A percentile compares a stretch with the other conserved stretches of the same genome.
Evolutionary conservation across 2,888 invertebrate genomes (phyloP).

Genomic region (Ennomos quercinarius): DNA sequence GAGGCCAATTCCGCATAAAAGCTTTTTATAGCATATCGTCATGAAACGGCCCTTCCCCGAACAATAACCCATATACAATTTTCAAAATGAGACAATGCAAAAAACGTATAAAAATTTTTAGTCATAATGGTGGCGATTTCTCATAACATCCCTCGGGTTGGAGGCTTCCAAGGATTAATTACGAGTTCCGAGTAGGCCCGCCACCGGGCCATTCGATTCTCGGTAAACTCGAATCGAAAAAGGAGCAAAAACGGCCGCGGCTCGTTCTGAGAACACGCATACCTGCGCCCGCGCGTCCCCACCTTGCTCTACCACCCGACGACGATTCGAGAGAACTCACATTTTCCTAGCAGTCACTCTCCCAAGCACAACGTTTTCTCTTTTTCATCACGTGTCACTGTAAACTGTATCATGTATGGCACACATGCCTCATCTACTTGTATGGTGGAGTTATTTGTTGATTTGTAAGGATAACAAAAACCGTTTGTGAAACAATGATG

Average conservation of each 20-base stretch:
- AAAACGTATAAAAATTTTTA: slow-evolving; percentile 68
- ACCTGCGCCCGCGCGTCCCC: slow-evolving; percentile 78
- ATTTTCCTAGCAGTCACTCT: slow-evolving; percentile 68
- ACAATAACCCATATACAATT: slow-evolving; percentile 69
- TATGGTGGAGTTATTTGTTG: neutral
- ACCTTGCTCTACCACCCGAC: slow-evolving; percentile 63
- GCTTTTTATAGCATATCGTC: slow-evolving; percentile 51
- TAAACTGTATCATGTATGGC: slow-evolving; percentile 36
- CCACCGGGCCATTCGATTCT: slow-evolving; percentile 83
- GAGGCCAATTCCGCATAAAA: slow-evolving; percentile 62
- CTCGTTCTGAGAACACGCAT: slow-evolving; percentile 80
- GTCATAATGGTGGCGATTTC: slow-evolving; percentile 77
- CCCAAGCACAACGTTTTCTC: slow-evolving; percentile 50
- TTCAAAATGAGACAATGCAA: slow-evolving; percentile 75
- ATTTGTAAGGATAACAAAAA: too few species aligned
- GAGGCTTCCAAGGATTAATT: slow-evolving; percentile 85
- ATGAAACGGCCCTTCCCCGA: slow-evolving; percentile 59
- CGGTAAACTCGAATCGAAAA: slow-evolving; percentile 83
- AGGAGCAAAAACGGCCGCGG: slow-evolving; percentile 81
- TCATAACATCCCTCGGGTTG: slow-evolving; percentile 81
- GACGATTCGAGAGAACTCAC: slow-evolving; percentile 66
- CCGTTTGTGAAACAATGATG: too few species aligned
- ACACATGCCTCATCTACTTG: slow-evolving; percentile 1
- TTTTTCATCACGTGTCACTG: slow-evolving; percentile 41
- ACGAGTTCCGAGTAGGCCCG: slow-evolving; percentile 83